A percentile compares a stretch with the other conserved stretches of the same genome.
phyloP scores from a whole-genome alignment of 1,140 invertebrate genomes.

The Charaxes varanes region DNA sequence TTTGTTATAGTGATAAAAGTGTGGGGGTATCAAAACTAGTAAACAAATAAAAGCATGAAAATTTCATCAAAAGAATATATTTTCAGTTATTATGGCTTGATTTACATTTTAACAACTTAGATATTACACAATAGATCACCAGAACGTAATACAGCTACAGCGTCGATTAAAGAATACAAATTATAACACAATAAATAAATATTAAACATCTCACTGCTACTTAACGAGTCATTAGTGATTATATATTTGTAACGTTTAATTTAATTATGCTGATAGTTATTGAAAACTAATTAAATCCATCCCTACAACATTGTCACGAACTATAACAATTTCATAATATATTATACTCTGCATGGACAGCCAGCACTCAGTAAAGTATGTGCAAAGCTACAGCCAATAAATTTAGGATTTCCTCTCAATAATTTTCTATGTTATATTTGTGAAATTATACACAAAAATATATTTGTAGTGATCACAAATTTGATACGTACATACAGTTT shows the following conservation, averaged over 20 bases:
- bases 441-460: constrained; percentile 44
- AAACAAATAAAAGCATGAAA: constrained; percentile 43
- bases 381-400: not conserved
- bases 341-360: constrained; percentile 35
- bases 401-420: not conserved
- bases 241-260: constrained; percentile 67
- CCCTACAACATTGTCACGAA: constrained; percentile 42
- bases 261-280: constrained; percentile 62
- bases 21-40: too few relatives aligned
- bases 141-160: constrained; percentile 65
- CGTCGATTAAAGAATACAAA: constrained; percentile 46
- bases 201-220: constrained; percentile 65
- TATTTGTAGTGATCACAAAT: constrained; percentile 20
- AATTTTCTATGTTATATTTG: not conserved
- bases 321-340: constrained; percentile 36
- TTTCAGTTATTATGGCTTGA: constrained; percentile 72
- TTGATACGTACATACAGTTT: not conserved
- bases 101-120: constrained; percentile 72
- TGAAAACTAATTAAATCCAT: constrained; percentile 42
- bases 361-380: constrained; percentile 22
- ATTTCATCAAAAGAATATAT: constrained; percentile 71
- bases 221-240: constrained; percentile 66
- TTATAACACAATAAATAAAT: constrained; percentile 65
- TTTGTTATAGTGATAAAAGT: too few relatives aligned
- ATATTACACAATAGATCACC: constrained; percentile 69